Percentiles rank a stretch among this genome's conserved stretches.
Conservation (phyloP, 2,888 invertebrate genomes). For the Eupithecia inturbata region DNA sequence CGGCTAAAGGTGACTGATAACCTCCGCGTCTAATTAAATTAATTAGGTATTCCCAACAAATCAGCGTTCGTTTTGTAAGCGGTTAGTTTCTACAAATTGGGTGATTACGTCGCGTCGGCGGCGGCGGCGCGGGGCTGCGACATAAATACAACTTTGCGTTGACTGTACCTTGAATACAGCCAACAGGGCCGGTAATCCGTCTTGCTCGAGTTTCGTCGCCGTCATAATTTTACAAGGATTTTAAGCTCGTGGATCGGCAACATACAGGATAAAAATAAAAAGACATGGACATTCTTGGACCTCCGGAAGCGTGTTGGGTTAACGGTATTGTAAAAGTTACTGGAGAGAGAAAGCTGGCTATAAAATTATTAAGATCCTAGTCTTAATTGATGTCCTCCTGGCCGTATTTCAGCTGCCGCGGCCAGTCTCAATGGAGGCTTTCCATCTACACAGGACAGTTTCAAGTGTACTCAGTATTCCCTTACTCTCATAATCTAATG, state of each 20-base stretch:
- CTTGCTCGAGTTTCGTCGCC: conserved; percentile 52
- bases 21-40: too few species aligned
- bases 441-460: too few species aligned
- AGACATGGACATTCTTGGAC: not conserved
- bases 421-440: too few species aligned
- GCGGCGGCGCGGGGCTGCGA: not conserved
- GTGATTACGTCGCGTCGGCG: not conserved
- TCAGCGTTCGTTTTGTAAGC: not conserved
- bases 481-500: too few species aligned
- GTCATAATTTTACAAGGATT: conserved; percentile 56
- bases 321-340: not conserved
- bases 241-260: conserved; percentile 1
- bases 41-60: too few species aligned
- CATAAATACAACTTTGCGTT: not conserved
- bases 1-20: too few species aligned
- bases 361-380: too few species aligned
- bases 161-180: conserved; percentile 6
- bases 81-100: not conserved
- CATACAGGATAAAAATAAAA: not conserved
- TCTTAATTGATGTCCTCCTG: too few species aligned
- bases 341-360: too few species aligned
- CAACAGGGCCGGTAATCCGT: conserved; percentile 57
- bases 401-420: too few species aligned
- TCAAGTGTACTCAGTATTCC: too few species aligned
- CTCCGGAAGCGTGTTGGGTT: not conserved